Conservation (phyloP, 1,140 invertebrate species). For the Heliothis virescens region DNA sequence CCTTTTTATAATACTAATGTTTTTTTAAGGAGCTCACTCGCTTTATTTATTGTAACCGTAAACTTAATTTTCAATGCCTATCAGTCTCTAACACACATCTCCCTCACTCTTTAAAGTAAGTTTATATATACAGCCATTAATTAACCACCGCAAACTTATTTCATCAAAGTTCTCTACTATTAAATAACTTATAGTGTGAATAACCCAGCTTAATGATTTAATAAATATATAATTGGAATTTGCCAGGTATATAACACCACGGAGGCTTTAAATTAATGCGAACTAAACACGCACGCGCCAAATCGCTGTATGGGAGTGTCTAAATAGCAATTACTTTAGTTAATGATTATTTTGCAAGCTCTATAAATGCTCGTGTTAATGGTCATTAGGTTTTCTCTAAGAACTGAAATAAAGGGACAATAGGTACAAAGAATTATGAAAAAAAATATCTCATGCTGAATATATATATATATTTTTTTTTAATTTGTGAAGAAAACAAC, state of each 20-base stretch:
- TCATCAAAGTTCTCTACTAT: background rate
- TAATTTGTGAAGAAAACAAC: no score
- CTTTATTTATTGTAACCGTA: no score
- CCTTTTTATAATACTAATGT: no score
- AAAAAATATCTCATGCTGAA: no score
- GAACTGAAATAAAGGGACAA: background rate
- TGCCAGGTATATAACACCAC: background rate
- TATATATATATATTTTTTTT: no score
- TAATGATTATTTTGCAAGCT: slow-evolving; percentile 11
- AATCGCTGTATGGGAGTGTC: slow-evolving; percentile 29
- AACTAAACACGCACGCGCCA: background rate
- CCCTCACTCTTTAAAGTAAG: no score
- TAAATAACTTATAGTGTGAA: background rate
- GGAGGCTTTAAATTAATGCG: slow-evolving; percentile 10
- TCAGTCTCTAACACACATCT: no score
- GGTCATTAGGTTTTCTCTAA: background rate
- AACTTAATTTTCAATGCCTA: no score
- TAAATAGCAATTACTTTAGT: slow-evolving; percentile 11
- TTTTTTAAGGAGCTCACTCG: no score
- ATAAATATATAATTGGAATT: slow-evolving; percentile 10
- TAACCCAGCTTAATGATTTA: slow-evolving; percentile 1
- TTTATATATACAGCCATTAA: no score
- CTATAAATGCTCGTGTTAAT: background rate
- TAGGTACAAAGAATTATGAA: no score
- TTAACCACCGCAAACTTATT: background rate